Evolutionary conservation across 1,140 invertebrate genomes (phyloP), one percentile per base, ranked within the genome.

Genomic region (Drosophila sproati): DNA sequence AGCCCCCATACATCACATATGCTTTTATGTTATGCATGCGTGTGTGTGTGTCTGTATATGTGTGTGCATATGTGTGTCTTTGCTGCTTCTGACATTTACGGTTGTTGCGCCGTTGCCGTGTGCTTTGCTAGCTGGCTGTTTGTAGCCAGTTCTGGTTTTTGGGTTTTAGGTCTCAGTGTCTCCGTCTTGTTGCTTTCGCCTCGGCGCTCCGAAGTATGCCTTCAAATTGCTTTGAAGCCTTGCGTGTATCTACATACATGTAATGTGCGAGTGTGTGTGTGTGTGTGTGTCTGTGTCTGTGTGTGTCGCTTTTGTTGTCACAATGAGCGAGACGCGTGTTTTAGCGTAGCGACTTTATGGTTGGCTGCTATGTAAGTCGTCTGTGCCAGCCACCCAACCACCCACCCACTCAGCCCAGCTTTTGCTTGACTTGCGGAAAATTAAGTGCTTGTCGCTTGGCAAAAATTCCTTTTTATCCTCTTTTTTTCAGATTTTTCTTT

Each of bases 191-290:
- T 43, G 29, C 29, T 41, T 67, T 47, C 20, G 45, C 8, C 55
- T 29, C 64, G 64, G 59, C 83, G 83, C 85, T 80, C 77, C 74
- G 80, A 85, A 87, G 80, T 89, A 87, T 87, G 80, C 80, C 76
- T 61, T 47, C 68, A 79, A 79, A 86, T 82, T 82, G 82, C 82
- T 86, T 86, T 86, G 82, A 86, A 82, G 82, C 78, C 73, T 55
- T 34, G 66, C 12, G 8, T 43, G 20, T 29, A 28, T 28, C 28
- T 60, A 51, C 7, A 37, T 69, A 41, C 63, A 35, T 54, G 8
- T 51, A 20, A 41, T 39, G 3, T 43, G 3, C 32, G 10, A 3
- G 4, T 63, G 28, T 52, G 43, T 63, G 47, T 48, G 12, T 34
- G 31, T 47, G 35, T 67, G 60, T 68, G 31, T 52, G 54, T 51